Base-by-base conservation (phyloP, 2,888 invertebrate species). In the Microctonus hyperodae region DNA sequence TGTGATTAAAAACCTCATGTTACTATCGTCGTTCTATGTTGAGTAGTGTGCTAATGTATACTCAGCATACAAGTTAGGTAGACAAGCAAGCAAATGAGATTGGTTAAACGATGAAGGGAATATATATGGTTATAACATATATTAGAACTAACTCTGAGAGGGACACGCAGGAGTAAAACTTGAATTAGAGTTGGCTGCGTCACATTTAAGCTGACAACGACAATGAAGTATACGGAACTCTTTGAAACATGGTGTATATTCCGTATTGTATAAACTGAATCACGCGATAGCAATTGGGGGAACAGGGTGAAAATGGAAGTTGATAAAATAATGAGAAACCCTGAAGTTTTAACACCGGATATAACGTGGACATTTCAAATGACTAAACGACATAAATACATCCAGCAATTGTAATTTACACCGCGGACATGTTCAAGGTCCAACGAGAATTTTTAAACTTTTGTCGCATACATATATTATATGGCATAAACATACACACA, bases 281-380 rank as follows among this genome's bases (percentile, higher is more conserved):
- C 65, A 66, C 61, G 65, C 65, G 56, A 65, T 55, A 25, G 23
- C 51, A n/a, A 9, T 44, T 28, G 13, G 44, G 33, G 22, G 25
- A 11, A 51, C 10, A 31, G 55, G 44, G 7, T n/a, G 1, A 44
- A 16, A 44, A n/a, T 16, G 44, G 16, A 16, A 44, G 16, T 44
- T 44, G 44, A 44, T 44, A 50, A 60, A 60, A 33, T 61, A 61
- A 66, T 66, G 56, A 31, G 61, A 50, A 61, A 61, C 65, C 65
- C 65, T 66, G 65, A 66, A 66, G 59, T 35, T 44, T 44, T 60
- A 65, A 60, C 60, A 57, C 57, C 60, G 65, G 59, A 60, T 35
- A 40, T 48, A 22, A 13, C 6, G 23, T n/a, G 31, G 55, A 55
- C 53, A 59, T 44, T 50, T 48, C 48, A 31, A 66, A 60, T 55